Percentiles rank a stretch among this genome's conserved stretches.
Evolutionary conservation across 2,113 vertebrate species (phyloP).

Genomic region (Cephalopholis sonnerati): DNA sequence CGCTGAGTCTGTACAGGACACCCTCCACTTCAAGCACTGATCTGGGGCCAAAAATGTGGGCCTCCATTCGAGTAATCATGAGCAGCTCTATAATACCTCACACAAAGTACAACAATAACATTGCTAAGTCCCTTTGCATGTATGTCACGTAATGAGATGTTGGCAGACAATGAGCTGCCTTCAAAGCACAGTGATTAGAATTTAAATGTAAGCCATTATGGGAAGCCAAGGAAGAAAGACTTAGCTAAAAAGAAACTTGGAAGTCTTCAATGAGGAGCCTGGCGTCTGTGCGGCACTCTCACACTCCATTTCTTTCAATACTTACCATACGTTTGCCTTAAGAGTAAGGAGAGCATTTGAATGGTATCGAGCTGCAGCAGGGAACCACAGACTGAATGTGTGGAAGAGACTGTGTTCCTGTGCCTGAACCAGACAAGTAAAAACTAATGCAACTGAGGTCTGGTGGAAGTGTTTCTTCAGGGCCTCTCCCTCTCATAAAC

Average conservation of each 20-base stretch:
- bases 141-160: constrained; percentile 72
- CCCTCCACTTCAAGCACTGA: constrained; percentile 60
- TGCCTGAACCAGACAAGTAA: constrained; percentile 57
- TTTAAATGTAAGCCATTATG: constrained; percentile 64
- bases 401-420: constrained; percentile 45
- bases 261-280: constrained; percentile 66
- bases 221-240: constrained; percentile 41
- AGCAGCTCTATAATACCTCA: constrained; percentile 72
- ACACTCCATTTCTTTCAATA: constrained; percentile 55
- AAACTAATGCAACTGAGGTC: constrained; percentile 51
- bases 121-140: constrained; percentile 55
- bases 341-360: constrained; percentile 36
- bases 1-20: constrained; percentile 59
- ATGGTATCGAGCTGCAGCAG: constrained; percentile 16
- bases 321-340: constrained; percentile 26
- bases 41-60: constrained; percentile 70
- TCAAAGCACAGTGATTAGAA: constrained; percentile 72
- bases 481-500: constrained; percentile 79
- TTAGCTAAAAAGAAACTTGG: constrained; percentile 58
- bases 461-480: constrained; percentile 76
- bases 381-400: constrained; percentile 32
- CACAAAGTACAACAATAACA: constrained; percentile 75
- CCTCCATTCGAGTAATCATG: constrained; percentile 76
- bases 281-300: constrained; percentile 42
- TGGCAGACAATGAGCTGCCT: constrained; percentile 66